A percentile compares a stretch with the other conserved stretches of the same genome.
phyloP scores from a whole-genome alignment of 2,797 vertebrate genomes.

The Ctenosaura bakeri region DNA sequence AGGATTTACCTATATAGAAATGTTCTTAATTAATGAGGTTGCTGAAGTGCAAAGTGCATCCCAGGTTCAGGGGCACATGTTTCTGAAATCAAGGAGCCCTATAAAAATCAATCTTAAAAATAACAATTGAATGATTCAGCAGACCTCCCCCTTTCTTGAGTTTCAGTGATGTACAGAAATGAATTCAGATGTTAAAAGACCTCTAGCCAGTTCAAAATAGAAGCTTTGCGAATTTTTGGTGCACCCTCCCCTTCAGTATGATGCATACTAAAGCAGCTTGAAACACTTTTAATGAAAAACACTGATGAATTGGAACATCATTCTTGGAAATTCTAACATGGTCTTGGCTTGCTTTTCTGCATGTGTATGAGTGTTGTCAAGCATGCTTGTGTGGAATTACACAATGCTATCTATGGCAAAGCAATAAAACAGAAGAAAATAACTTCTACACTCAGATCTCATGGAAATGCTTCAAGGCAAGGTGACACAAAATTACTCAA shows the following conservation, averaged over 20 bases:
- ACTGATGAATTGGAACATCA: background rate
- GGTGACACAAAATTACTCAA: background rate
- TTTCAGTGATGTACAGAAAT: background rate
- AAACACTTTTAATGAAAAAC: slow-evolving; percentile 36
- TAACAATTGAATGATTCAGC: background rate
- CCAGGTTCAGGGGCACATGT: background rate
- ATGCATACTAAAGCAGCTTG: slow-evolving; percentile 13
- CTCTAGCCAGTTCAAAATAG: slow-evolving; percentile 20
- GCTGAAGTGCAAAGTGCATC: background rate
- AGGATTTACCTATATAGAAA: background rate
- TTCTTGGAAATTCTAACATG: background rate
- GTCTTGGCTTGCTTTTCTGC: background rate
- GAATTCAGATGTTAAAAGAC: slow-evolving; percentile 14
- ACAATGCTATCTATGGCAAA: slow-evolving; percentile 6
- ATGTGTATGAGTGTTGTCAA: background rate
- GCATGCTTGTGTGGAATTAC: background rate
- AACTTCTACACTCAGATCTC: background rate
- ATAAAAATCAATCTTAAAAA: slow-evolving; percentile 5
- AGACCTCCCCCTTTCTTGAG: background rate
- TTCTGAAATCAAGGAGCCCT: background rate
- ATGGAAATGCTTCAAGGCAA: slow-evolving; percentile 11
- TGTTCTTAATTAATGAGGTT: background rate
- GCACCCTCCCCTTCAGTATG: background rate
- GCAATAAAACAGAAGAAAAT: background rate
- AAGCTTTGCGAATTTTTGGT: slow-evolving; percentile 15